Evolutionary conservation across 2,113 vertebrate species (phyloP).

Genomic region (Hippolais icterina): DNA sequence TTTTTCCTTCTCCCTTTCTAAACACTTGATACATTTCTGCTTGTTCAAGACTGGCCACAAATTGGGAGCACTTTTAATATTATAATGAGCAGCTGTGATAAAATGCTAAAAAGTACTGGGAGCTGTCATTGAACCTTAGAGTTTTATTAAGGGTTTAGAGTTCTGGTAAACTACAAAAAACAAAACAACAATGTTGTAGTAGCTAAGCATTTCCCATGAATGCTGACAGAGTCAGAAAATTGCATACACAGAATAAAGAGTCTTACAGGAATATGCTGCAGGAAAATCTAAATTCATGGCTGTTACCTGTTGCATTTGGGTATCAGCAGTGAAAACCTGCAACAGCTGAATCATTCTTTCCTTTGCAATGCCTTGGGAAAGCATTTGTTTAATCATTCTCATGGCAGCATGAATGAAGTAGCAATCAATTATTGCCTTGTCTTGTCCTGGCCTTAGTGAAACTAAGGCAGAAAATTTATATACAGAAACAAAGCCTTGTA

Average conservation of each 20-base stretch:
- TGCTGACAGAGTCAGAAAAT: neutral
- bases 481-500: neutral
- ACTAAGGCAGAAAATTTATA: neutral
- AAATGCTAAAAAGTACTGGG: neutral
- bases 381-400: neutral
- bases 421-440: neutral
- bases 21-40: neutral
- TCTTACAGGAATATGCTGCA: neutral
- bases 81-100: neutral
- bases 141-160: neutral
- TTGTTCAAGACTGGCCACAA: neutral
- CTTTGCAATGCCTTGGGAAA: neutral
- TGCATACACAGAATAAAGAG: neutral
- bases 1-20: neutral
- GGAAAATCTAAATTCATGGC: neutral
- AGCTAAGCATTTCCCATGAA: neutral
- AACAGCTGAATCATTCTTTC: neutral
- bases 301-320: neutral
- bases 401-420: neutral
- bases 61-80: neutral
- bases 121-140: neutral
- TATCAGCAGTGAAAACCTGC: neutral
- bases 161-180: neutral
- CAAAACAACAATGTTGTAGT: neutral
- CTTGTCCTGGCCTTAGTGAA: neutral